Evolutionary conservation across 2,888 invertebrate genomes (phyloP), one percentile per base, ranked within the genome.

Genomic region (Coelinius sp.): DNA sequence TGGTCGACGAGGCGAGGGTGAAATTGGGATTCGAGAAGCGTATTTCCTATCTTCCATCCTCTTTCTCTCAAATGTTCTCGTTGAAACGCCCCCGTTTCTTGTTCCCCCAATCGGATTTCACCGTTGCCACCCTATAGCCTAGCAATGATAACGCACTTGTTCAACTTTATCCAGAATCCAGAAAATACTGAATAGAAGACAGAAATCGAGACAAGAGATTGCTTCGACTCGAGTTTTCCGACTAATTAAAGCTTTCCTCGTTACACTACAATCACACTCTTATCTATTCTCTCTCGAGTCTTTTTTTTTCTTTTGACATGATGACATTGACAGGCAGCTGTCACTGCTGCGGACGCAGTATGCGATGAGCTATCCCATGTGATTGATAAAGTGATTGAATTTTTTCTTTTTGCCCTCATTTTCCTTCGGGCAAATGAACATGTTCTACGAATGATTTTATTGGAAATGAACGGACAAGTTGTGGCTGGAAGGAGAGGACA

Each of bases 231-330:
- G 64, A 71, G 74, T 76, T 74, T 75, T 73, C 73, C 74, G 75
- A 76, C 76, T 77, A 76, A 78, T 75, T 75, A 74, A 59, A 77
- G 65, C 71, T 68, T 65, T 72, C 66, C 68, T 35, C 62, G 38
- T 35, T 62, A 12, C 38, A 22, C 35, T 62, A 17, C 70, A 20
- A 53, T 20, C 31, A 12, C 38, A 22, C 35, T 62, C 35, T 67
- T 17, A 53, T 20, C 31, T 52, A 49, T 68, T 73, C 41, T 22
- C 68, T 38, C 46, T 27, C 27, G 10, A 14, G 12, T 20, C 10
- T 17, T 24, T n/a, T 52, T 20, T 14, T 53, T 53, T 35, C 53
- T n/a, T 66, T 46, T 35, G 17, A 31, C 35, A 17, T 10, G 20
- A 31, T 17, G 35, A 59, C 17, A 27, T 1, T 59, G 59, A 59